Evolutionary conservation across 2,113 vertebrate species (phyloP), one percentile per base, ranked within the genome.

Genomic region (Bujurquina vittata): DNA sequence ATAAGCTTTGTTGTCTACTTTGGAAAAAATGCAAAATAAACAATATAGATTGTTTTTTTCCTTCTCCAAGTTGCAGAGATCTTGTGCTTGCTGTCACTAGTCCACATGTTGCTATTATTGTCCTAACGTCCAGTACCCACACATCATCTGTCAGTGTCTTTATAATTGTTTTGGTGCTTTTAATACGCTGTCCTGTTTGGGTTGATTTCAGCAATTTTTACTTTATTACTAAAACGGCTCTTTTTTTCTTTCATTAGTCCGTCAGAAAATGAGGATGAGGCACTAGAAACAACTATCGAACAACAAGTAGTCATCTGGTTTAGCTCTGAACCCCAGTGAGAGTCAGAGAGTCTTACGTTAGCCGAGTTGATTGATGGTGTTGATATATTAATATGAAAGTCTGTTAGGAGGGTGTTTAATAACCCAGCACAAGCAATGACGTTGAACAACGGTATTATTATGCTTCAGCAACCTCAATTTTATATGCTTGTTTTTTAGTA

Each of bases 401-500:
- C 76, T 49, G 76, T 77, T 86, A 33, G 60, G 65, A 54, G 35
- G 67, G 60, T 87, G 91, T 86, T 93, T 93, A 94, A 93, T 94
- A 92, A 90, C 83, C 87, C 89, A 60, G 73, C 85, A 85, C 79
- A 72, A 56, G 81, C 89, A 92, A 91, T 92, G 93, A 84, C 63
- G 82, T 87, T 62, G 87, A 90, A 91, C 93, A 40, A n/a, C 3
- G 5, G 58, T 78, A 60, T 82, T 88, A 87, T 81, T 75, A 84
- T 52, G 82, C 84, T 77, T 85, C 69, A 79, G 67, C 83, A 26
- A 57, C 59, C 57, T 65, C 46, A 73, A 10, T 75, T 76, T 75
- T 73, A n/a, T 69, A 37, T 6, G 33, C 55, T 3, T 54, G 15
- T 63, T 10, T 59, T 0, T 9, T 1, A 33, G 33, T 63, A 26